A percentile compares a stretch with the other conserved stretches of the same genome.
These are phyloP conservation scores for Coleophora deauratella DNA, from an alignment of 2,888 invertebrate species.

Conservation along the genomic window DNA sequence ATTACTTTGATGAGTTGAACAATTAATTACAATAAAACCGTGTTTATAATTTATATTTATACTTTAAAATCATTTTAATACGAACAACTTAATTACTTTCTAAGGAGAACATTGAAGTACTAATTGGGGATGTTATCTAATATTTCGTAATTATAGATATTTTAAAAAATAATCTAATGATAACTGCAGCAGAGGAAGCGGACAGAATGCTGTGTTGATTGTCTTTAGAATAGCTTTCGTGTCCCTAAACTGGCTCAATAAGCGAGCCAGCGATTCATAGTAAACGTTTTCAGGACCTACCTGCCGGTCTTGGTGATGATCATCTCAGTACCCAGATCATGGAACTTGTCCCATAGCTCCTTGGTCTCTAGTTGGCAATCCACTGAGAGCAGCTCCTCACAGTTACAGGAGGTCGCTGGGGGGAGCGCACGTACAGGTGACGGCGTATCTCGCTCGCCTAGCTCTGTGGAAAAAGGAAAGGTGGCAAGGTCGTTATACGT, in stretches of 20 bases:
- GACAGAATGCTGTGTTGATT: too few species aligned
- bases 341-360: conserved; percentile 98
- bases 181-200: too few species aligned
- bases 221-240: too few species aligned
- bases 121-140: too few species aligned
- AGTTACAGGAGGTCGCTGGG: conserved; percentile 80
- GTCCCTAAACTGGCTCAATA: too few species aligned
- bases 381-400: conserved; percentile 86
- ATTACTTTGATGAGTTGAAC: conserved; percentile 44
- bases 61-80: too few species aligned
- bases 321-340: conserved; percentile 96
- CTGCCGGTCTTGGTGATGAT: conserved; percentile 98
- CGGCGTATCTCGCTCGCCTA: conserved; percentile 66
- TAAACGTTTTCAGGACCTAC: conserved; percentile 76
- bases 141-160: too few species aligned
- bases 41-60: conserved; percentile 12
- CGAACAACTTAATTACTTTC: too few species aligned
- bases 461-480: conserved; percentile 34
- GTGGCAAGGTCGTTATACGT: too few species aligned
- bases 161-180: too few species aligned
- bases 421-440: conserved; percentile 59
- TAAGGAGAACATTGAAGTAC: too few species aligned
- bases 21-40: conserved; percentile 27
- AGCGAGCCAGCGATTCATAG: too few species aligned
- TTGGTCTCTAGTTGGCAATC: conserved; percentile 96